Evolutionary conservation across 2,113 vertebrate species (phyloP), one percentile per base, ranked within the genome.

Genomic region (Cygnus buccinator): DNA sequence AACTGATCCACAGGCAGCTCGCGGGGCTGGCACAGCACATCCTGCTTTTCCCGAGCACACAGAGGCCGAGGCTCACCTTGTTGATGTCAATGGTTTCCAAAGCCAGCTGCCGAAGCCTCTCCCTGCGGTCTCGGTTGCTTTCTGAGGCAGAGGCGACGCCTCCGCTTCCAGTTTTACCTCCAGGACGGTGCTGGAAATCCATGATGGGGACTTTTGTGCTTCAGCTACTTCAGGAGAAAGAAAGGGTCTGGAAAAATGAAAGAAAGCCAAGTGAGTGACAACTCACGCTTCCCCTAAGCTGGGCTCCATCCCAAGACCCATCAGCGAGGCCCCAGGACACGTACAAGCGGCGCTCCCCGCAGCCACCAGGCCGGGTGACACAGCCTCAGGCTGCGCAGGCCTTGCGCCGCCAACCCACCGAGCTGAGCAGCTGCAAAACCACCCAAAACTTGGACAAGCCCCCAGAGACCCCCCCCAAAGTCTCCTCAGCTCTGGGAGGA

Each of bases 41-140:
- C 54, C 5, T 10, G 2, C 11, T 37, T 6, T 5, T 13, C 62
- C 35, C 5, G 1, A 0, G 5, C 3, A 11, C 5, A 1, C 57
- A 23, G 37, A 43, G 77, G 25, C 50, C 23, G 6, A 5, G 11
- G 13, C 93, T 68, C 77, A 98, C 98, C 98, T 99, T 99, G 94
- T 99, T 99, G 96, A 99, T 99, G 96, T 99, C 99, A 4, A 99
- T 99, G 19, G 99, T 99, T 37, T 99, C 99, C 57, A 99, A 89
- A 2, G 99, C 99, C 89, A 99, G 97, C 97, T 99, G 99, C 35
- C 99, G 98, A 37, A 99, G 98, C 41, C 99, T 95, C 79, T 99
- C 99, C 65, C 99, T 76, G 6, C 99, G 98, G 93, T 99, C 99
- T 1, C 99, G 98, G 98, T 99, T 99, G 86, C 99, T 99, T 93